Percentiles rank a stretch among this genome's conserved stretches.
Conservation (phyloP, 2,888 invertebrate species). For the Drosophila colorata region DNA sequence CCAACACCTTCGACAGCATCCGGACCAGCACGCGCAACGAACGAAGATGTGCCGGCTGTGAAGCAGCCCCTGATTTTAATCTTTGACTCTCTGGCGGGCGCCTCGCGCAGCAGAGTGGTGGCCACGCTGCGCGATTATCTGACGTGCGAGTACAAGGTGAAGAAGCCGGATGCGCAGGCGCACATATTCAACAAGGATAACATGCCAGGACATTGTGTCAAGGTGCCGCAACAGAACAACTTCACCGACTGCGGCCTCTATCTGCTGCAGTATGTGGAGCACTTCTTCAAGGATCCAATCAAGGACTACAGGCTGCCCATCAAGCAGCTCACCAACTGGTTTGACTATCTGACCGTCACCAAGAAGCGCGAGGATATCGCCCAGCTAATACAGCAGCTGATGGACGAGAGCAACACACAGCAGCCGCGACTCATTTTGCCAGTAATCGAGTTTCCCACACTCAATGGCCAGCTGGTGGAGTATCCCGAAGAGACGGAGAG, state of each 20-base stretch:
- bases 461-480: slow-evolving; percentile 90
- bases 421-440: slow-evolving; percentile 87
- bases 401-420: slow-evolving; percentile 89
- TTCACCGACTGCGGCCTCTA: slow-evolving; percentile 98
- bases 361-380: slow-evolving; percentile 95
- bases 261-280: slow-evolving; percentile 97
- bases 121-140: slow-evolving; percentile 96
- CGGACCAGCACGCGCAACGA: slow-evolving; percentile 34
- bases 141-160: slow-evolving; percentile 93
- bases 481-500: slow-evolving; percentile 87
- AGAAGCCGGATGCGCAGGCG: slow-evolving; percentile 86
- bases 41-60: slow-evolving; percentile 60
- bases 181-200: slow-evolving; percentile 91
- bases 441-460: slow-evolving; percentile 90
- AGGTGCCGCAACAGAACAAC: slow-evolving; percentile 99
- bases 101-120: slow-evolving; percentile 93
- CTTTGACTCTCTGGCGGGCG: slow-evolving; percentile 96
- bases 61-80: slow-evolving; percentile 94
- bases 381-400: slow-evolving; percentile 90
- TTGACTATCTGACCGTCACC: slow-evolving; percentile 92
- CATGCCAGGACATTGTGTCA: slow-evolving; percentile 94
- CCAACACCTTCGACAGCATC: slow-evolving; percentile 16
- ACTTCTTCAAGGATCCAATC: slow-evolving; percentile 95
- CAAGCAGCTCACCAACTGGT: slow-evolving; percentile 93
- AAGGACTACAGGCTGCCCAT: slow-evolving; percentile 93